A percentile compares a stretch with the other conserved stretches of the same genome.
Evolutionary conservation across 53 echinoderm and acorn worm species (phyloP).

Genomic region (Mesocentrotus franciscanus): DNA sequence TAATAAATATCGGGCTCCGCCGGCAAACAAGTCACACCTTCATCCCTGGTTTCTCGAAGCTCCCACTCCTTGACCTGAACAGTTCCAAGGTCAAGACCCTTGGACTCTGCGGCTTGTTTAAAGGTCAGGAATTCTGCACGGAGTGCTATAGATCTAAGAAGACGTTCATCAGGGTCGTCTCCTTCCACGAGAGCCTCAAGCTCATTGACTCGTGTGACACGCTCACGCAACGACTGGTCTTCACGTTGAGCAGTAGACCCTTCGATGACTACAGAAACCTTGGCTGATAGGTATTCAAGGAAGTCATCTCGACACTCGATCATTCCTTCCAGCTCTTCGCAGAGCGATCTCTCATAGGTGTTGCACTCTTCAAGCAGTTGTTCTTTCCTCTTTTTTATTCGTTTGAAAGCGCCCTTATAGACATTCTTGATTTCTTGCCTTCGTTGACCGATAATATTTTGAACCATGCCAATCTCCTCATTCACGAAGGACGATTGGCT

Average conservation of each 20-base stretch:
- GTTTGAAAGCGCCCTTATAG: neutral
- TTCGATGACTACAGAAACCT: constrained; percentile 3
- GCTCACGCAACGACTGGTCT: neutral
- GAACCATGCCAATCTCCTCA: neutral
- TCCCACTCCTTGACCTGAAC: neutral
- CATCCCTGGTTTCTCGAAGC: neutral
- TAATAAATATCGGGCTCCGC: too few relatives aligned
- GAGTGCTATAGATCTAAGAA: neutral
- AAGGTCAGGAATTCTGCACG: constrained; percentile 13
- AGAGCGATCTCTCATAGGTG: neutral
- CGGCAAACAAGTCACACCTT: constrained; percentile 1
- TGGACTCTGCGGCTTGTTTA: neutral
- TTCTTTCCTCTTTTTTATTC: neutral
- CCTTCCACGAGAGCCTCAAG: neutral
- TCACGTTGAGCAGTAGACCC: neutral
- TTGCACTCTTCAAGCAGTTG: neutral
- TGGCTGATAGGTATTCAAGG: neutral
- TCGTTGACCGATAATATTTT: neutral
- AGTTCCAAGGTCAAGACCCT: neutral
- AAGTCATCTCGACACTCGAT: neutral
- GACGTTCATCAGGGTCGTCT: neutral
- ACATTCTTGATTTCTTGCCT: constrained; percentile 37
- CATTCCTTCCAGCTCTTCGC: neutral
- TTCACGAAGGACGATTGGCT: neutral
- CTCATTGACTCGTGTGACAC: neutral